Percentiles rank a stretch among this genome's conserved stretches.
phyloP scores from a whole-genome alignment of 1,140 invertebrate genomes.

The Caenorhabditis briggsae region DNA sequence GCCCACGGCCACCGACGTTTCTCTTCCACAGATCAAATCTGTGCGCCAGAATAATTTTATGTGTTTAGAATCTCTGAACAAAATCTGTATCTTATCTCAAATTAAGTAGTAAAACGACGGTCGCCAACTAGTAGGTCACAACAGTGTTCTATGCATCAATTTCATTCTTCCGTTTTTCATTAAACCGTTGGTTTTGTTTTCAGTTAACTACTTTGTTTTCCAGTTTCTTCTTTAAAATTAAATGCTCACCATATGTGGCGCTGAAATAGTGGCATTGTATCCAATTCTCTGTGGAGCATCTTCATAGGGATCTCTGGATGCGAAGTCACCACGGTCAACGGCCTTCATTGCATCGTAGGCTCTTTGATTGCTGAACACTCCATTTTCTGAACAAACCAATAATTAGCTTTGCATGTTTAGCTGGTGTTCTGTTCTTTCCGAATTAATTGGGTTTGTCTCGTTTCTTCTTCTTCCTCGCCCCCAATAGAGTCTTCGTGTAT shows the following conservation, averaged over 20 bases:
- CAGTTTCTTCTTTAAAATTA: not conserved
- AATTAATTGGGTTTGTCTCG: constrained; percentile 45
- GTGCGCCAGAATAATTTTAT: too few relatives aligned
- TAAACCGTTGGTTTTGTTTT: too few relatives aligned
- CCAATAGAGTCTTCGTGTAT: not conserved
- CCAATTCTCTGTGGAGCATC: constrained; percentile 86
- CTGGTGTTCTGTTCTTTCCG: constrained; percentile 1
- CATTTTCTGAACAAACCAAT: constrained; percentile 82
- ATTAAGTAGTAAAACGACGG: too few relatives aligned
- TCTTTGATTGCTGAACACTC: constrained; percentile 85
- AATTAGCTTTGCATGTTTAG: not conserved
- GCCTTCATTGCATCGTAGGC: constrained; percentile 88
- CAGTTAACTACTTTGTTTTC: not conserved
- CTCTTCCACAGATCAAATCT: too few relatives aligned
- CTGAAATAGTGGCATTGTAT: constrained; percentile 91
- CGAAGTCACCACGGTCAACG: constrained; percentile 88
- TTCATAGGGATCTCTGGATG: constrained; percentile 85
- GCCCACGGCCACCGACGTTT: too few relatives aligned
- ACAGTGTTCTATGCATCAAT: too few relatives aligned
- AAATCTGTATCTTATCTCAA: too few relatives aligned
- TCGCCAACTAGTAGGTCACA: too few relatives aligned
- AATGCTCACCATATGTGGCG: constrained; percentile 88
- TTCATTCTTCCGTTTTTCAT: too few relatives aligned
- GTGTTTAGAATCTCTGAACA: too few relatives aligned
- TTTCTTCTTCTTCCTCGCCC: not conserved